A percentile compares a stretch with the other conserved stretches of the same genome.
Conservation (phyloP, 2,888 invertebrate species). For the Micoletzkya japonica region DNA sequence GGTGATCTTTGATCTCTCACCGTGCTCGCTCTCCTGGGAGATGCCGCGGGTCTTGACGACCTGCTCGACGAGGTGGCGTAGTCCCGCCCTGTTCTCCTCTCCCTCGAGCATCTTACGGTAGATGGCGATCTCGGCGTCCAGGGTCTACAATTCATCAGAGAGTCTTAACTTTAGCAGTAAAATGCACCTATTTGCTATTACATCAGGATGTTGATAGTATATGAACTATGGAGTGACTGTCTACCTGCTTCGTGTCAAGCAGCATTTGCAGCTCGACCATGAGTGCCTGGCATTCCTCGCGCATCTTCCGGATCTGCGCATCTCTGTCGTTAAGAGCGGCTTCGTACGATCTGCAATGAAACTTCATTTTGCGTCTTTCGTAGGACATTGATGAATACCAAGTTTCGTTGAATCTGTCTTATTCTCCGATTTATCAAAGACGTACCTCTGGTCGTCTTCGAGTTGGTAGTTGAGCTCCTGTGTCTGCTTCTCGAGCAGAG, state of each 20-base stretch:
- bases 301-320: conserved; percentile 60
- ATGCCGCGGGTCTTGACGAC: conserved; percentile 63
- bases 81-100: conserved; percentile 67
- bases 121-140: conserved; percentile 70
- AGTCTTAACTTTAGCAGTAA: no score
- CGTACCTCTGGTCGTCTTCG: conserved; percentile 66
- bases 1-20: conserved; percentile 28
- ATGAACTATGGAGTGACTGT: neutral
- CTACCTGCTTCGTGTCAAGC: conserved; percentile 67
- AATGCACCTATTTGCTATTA: no score
- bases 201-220: no score
- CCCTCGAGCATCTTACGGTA: conserved; percentile 70
- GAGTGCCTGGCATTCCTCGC: conserved; percentile 62
- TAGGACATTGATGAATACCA: no score
- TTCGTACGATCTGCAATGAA: conserved; percentile 59
- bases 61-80: conserved; percentile 63
- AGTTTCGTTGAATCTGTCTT: no score
- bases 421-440: no score
- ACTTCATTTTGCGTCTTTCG: no score
- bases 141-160: conserved; percentile 62
- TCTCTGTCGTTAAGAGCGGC: conserved; percentile 63
- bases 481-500: conserved; percentile 67
- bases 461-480: conserved; percentile 67
- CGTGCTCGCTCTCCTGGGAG: conserved; percentile 57
- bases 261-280: conserved; percentile 63